Percentiles rank a stretch among this genome's conserved stretches.
Evolutionary conservation across 2,113 vertebrate species (phyloP).

Genomic region (Ammodytes marinus): DNA sequence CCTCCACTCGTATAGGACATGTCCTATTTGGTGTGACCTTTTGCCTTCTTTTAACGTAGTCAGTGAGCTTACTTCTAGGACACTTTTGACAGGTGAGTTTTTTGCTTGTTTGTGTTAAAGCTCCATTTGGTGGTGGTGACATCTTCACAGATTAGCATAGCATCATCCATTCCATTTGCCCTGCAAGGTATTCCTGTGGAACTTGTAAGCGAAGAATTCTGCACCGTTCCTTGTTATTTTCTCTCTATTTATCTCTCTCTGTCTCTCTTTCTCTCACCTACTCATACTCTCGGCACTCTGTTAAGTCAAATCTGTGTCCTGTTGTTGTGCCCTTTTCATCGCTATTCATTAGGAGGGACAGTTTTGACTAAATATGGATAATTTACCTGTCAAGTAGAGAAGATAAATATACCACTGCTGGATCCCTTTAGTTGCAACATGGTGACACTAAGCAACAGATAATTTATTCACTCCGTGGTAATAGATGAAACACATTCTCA

Average conservation of each 20-base stretch:
- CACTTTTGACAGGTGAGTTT: not conserved
- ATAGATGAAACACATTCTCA: not conserved
- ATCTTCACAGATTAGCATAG: not conserved
- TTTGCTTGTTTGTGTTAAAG: not conserved
- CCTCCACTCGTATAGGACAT: not conserved
- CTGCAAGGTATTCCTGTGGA: slow-evolving; percentile 47
- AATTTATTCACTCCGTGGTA: not conserved
- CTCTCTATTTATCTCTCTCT: not conserved
- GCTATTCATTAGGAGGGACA: not conserved
- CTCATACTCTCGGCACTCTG: not conserved
- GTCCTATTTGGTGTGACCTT: not conserved
- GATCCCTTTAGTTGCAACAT: not conserved
- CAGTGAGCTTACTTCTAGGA: not conserved
- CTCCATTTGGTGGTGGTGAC: not conserved
- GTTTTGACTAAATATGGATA: not conserved
- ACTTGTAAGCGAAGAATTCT: slow-evolving; percentile 9
- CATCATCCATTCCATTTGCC: slow-evolving; percentile 63
- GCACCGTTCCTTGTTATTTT: slow-evolving; percentile 10
- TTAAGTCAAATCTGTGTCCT: not conserved
- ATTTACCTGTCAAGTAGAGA: not conserved
- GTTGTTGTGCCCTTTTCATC: not conserved
- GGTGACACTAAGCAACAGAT: not conserved
- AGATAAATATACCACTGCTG: not conserved
- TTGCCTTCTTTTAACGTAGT: not conserved
- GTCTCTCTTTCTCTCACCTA: not conserved